These are phyloP conservation scores for Xanthostigma xanthostigma DNA, from an alignment of 2,888 invertebrate genomes.

Conservation along the genomic window DNA sequence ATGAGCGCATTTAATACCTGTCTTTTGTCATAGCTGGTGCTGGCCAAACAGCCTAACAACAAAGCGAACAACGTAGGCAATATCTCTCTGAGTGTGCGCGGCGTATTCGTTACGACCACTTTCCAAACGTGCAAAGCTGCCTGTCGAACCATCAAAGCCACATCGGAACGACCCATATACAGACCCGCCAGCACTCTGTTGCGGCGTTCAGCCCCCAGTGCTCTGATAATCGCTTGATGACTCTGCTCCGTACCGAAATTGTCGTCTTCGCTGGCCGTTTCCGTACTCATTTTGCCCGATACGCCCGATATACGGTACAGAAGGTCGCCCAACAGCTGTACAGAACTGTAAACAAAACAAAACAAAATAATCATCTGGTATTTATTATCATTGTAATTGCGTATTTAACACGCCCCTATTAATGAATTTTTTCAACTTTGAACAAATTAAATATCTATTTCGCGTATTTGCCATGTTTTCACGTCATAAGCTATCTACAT, in stretches of 20 bases:
- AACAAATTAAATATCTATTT: too few relatives aligned
- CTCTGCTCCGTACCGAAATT: slow-evolving; percentile 97
- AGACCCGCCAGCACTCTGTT: slow-evolving; percentile 87
- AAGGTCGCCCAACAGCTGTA: slow-evolving; percentile 88
- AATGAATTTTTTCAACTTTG: too few relatives aligned
- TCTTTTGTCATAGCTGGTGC: slow-evolving; percentile 89
- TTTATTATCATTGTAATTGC: background rate
- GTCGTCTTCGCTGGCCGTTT: slow-evolving; percentile 95
- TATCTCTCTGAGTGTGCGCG: slow-evolving; percentile 89
- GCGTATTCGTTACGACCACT: slow-evolving; percentile 96
- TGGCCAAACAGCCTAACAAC: slow-evolving; percentile 85
- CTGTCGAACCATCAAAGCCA: slow-evolving; percentile 91
- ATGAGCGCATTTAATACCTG: slow-evolving; percentile 35
- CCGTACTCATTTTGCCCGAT: slow-evolving; percentile 97
- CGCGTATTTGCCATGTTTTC: too few relatives aligned
- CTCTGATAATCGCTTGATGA: slow-evolving; percentile 76
- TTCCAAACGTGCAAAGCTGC: slow-evolving; percentile 99
- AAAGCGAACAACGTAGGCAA: slow-evolving; percentile 86
- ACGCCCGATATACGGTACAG: slow-evolving; percentile 94
- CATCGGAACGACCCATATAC: slow-evolving; percentile 96
- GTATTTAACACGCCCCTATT: background rate
- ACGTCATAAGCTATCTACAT: too few relatives aligned
- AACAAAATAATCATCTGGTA: background rate
- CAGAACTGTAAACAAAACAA: slow-evolving; percentile 48
- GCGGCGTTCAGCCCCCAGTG: slow-evolving; percentile 76